Evolutionary conservation across 2,888 invertebrate genomes (phyloP).

Genomic region (Microctonus aethiopoides): DNA sequence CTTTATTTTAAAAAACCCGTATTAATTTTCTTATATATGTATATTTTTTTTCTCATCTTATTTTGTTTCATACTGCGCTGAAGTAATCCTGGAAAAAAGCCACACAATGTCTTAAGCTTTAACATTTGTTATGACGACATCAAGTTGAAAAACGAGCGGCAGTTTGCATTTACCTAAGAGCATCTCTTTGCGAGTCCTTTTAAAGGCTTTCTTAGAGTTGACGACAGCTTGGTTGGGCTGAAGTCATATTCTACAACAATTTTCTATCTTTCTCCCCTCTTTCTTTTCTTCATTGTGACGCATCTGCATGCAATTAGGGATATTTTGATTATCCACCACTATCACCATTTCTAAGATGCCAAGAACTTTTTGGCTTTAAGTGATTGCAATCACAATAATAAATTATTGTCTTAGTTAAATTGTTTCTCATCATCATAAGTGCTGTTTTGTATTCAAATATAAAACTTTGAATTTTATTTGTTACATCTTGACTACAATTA

Average conservation of each 20-base stretch:
- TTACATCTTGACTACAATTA: too few relatives aligned
- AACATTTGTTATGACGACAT: constrained; percentile 35
- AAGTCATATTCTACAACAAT: constrained; percentile 18
- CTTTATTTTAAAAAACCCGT: neutral
- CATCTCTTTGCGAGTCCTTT: constrained; percentile 25
- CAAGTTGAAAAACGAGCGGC: constrained; percentile 33
- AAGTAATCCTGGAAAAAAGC: constrained; percentile 20
- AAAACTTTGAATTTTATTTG: too few relatives aligned
- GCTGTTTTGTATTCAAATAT: constrained; percentile 2
- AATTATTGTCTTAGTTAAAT: constrained; percentile 1
- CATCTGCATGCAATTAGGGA: constrained; percentile 20
- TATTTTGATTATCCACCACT: constrained; percentile 17
- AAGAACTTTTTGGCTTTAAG: constrained; percentile 36
- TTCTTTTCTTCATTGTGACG: constrained; percentile 12
- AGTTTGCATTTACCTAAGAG: constrained; percentile 40
- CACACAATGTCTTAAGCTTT: constrained; percentile 33
- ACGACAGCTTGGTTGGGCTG: constrained; percentile 12
- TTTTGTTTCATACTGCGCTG: neutral
- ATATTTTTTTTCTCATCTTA: neutral
- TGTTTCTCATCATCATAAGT: constrained; percentile 9
- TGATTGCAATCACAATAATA: constrained; percentile 35
- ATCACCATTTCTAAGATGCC: neutral
- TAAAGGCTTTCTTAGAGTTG: constrained; percentile 20
- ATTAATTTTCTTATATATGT: neutral
- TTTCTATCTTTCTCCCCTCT: constrained; percentile 8